phyloP scores from a whole-genome alignment of 2,113 vertebrate genomes.

The Psittacus erithacus region DNA sequence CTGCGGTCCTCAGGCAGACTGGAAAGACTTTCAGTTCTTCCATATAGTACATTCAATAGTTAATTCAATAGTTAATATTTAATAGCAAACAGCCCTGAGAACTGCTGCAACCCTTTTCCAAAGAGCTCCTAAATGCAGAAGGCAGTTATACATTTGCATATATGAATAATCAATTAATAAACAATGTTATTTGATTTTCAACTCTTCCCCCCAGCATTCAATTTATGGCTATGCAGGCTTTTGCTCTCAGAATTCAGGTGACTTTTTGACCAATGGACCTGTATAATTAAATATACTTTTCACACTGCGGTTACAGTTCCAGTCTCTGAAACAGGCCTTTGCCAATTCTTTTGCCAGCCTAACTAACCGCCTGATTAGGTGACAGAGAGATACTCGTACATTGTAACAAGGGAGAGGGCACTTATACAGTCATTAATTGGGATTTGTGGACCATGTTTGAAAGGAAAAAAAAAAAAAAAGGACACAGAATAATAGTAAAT shows the following conservation, averaged over 20 bases:
- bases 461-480: neutral
- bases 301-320: neutral
- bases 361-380: neutral
- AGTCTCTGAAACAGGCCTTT: neutral
- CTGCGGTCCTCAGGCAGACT: neutral
- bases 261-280: neutral
- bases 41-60: neutral
- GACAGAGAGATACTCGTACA: neutral
- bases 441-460: neutral
- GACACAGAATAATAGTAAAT: neutral
- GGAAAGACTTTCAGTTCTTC: constrained; percentile 1
- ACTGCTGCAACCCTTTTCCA: neutral
- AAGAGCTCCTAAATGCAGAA: neutral
- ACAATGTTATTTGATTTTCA: constrained; percentile 11
- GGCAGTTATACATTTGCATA: constrained; percentile 3
- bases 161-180: constrained; percentile 37
- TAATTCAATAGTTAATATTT: constrained; percentile 28
- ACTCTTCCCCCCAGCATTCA: neutral
- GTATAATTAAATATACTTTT: neutral
- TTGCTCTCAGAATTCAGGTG: neutral
- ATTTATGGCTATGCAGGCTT: neutral
- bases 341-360: neutral
- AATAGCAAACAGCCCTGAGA: neutral
- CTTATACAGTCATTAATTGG: neutral
- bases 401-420: neutral